A percentile compares a stretch with the other conserved stretches of the same genome.
Conservation (phyloP, 2,888 invertebrate genomes). For the Chrysodeixis includens region DNA sequence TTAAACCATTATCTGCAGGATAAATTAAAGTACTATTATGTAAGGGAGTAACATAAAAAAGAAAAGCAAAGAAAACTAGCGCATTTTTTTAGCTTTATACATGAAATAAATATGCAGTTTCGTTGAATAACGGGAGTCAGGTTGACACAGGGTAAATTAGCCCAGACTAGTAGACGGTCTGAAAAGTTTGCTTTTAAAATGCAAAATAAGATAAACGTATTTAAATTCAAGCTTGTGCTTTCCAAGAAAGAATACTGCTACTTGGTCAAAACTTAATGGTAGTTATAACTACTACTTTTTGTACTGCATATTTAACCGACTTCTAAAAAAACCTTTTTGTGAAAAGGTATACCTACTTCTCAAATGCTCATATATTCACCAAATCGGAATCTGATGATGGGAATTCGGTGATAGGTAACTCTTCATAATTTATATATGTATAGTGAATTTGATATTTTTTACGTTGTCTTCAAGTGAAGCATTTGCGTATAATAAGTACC, state of each 20-base stretch:
- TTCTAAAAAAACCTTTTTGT: no score
- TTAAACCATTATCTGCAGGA: not conserved
- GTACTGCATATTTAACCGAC: no score
- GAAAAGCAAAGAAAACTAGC: not conserved
- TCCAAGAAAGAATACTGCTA: slow-evolving; percentile 30
- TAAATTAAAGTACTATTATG: not conserved
- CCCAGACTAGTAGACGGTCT: not conserved
- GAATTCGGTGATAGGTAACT: no score
- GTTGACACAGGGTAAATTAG: not conserved
- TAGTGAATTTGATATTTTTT: no score
- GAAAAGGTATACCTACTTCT: no score
- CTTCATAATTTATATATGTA: no score
- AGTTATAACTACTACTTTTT: no score
- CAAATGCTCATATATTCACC: no score
- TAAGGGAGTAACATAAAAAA: not conserved
- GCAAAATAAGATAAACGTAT: slow-evolving; percentile 27
- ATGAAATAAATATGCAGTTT: slow-evolving; percentile 27
- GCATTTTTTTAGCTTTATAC: not conserved
- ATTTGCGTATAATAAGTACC: no score
- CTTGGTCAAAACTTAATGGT: slow-evolving; percentile 13
- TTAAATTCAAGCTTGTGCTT: slow-evolving; percentile 27
- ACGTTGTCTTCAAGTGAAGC: no score
- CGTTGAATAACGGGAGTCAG: slow-evolving; percentile 1
- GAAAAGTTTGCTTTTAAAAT: slow-evolving; percentile 18
- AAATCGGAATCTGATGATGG: no score